Conservation (phyloP, 1,140 invertebrate genomes). For the Drosophila arizonae region DNA sequence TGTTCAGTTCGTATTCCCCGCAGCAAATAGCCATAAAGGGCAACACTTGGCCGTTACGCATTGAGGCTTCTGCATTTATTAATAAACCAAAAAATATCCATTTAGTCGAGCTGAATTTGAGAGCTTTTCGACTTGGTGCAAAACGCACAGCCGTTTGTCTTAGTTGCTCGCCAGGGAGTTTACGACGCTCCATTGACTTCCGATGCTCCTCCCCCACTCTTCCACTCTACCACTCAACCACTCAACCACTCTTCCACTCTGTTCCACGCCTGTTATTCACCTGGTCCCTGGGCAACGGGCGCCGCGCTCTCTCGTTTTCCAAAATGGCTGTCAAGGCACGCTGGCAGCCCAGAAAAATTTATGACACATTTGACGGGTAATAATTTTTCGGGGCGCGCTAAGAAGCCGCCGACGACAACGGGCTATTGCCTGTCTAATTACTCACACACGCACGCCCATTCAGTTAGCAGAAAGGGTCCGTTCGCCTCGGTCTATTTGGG, state of each 20-base stretch:
- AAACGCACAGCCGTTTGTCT: constrained; percentile 26
- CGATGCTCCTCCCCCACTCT: background rate
- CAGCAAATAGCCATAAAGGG: background rate
- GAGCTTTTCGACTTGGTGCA: constrained; percentile 22
- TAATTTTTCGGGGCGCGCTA: constrained; percentile 42
- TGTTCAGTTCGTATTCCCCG: no score
- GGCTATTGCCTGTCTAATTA: constrained; percentile 56
- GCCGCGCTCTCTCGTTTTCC: constrained; percentile 8
- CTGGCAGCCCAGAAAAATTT: constrained; percentile 32
- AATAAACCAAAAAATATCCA: constrained; percentile 28
- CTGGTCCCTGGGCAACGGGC: background rate
- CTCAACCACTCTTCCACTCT: background rate
- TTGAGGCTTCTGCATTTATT: constrained; percentile 5
- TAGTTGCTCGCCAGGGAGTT: constrained; percentile 24
- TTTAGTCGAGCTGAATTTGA: constrained; percentile 16
- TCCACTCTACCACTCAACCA: background rate
- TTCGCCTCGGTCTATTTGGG: constrained; percentile 18
- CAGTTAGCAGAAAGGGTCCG: constrained; percentile 1
- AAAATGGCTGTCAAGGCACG: constrained; percentile 43
- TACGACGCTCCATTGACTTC: background rate
- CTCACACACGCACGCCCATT: constrained; percentile 22
- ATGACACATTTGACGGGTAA: constrained; percentile 50
- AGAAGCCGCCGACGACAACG: constrained; percentile 25
- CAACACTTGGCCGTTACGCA: background rate
- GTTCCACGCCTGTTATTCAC: background rate